Conservation (phyloP, 1,140 invertebrate species). For the Odontomachus brunneus region DNA sequence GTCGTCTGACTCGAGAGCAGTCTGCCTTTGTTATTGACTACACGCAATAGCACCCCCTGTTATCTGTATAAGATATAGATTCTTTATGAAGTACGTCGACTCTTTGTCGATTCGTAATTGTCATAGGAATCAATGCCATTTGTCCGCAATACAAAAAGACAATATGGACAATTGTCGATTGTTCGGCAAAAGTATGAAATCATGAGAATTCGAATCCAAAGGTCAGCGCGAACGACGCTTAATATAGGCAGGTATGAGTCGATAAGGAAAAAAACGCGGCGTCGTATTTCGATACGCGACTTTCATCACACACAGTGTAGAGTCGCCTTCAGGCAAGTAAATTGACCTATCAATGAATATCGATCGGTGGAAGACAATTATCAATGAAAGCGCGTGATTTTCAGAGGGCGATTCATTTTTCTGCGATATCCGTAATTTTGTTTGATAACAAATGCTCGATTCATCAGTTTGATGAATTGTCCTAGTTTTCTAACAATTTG, state of each 20-base stretch:
- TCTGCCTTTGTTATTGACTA: background rate
- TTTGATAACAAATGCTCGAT: background rate
- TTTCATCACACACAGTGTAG: constrained; percentile 31
- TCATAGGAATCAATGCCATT: background rate
- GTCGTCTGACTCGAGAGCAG: background rate
- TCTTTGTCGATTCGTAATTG: background rate
- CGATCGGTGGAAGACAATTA: constrained; percentile 57
- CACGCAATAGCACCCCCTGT: background rate
- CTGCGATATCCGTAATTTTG: background rate
- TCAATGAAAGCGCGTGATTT: constrained; percentile 59
- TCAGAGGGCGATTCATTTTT: background rate
- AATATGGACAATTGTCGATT: background rate
- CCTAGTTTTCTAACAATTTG: background rate
- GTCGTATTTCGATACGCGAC: constrained; percentile 62
- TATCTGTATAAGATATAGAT: background rate
- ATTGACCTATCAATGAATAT: constrained; percentile 65
- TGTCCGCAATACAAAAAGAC: background rate
- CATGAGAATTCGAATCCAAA: constrained; percentile 35
- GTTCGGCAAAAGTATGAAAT: constrained; percentile 12
- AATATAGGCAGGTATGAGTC: constrained; percentile 1
- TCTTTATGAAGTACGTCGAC: no score
- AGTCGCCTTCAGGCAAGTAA: constrained; percentile 43
- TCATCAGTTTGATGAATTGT: constrained; percentile 2
- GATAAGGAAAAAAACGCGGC: constrained; percentile 56
- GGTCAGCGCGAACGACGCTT: background rate